Percentiles rank a stretch among this genome's conserved stretches.
phyloP scores from a whole-genome alignment of 2,888 invertebrate species.

The Ommatoiulus sabulosus region DNA sequence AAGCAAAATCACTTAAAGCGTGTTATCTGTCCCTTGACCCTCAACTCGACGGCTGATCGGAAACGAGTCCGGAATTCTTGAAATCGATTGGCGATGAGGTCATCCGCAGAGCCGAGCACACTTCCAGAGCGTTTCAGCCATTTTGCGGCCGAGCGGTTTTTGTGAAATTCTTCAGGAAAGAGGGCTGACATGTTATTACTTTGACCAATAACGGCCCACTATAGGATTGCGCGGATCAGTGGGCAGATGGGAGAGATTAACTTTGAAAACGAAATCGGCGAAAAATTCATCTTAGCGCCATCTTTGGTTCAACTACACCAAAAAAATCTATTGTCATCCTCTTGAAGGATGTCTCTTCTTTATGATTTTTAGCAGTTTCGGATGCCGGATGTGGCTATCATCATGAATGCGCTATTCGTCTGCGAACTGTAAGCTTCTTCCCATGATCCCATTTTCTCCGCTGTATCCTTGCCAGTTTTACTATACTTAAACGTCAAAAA shows the following conservation, averaged over 20 bases:
- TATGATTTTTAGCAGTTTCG: too few relatives aligned
- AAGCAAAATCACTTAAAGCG: slow-evolving; percentile 21
- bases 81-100: slow-evolving; percentile 27
- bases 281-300: neutral
- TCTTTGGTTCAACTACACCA: neutral
- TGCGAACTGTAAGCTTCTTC: too few relatives aligned
- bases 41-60: slow-evolving; percentile 5
- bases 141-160: slow-evolving; percentile 34
- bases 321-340: too few relatives aligned
- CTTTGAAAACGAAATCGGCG: neutral
- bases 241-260: neutral
- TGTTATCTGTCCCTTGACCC: slow-evolving; percentile 28
- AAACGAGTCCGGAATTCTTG: slow-evolving; percentile 19
- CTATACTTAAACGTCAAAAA: too few relatives aligned
- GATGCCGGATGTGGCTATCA: too few relatives aligned
- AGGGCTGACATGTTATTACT: slow-evolving; percentile 22
- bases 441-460: too few relatives aligned
- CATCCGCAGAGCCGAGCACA: slow-evolving; percentile 18
- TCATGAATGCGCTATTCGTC: too few relatives aligned
- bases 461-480: too few relatives aligned
- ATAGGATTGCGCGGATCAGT: slow-evolving; percentile 10
- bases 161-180: slow-evolving; percentile 25
- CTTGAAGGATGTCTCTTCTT: too few relatives aligned
- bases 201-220: slow-evolving; percentile 34
- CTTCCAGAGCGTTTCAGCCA: slow-evolving; percentile 27